Conservation (phyloP, 2,797 vertebrate genomes). For the Limosa lapponica region DNA sequence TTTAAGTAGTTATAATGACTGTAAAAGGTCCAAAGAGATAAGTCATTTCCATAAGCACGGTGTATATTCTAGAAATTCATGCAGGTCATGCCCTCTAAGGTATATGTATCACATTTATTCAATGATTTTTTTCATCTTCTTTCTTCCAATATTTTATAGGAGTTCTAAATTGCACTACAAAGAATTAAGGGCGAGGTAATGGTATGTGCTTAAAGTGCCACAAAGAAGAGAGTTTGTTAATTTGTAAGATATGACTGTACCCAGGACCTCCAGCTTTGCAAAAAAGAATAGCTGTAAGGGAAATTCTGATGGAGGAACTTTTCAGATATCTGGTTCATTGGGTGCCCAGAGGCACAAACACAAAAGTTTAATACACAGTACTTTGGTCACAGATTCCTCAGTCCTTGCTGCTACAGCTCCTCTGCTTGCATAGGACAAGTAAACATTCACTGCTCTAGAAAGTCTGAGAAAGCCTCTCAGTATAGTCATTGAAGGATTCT, state of each 20-base stretch:
- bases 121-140: not conserved
- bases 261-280: constrained; percentile 52
- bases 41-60: not conserved
- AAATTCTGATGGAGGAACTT: constrained; percentile 46
- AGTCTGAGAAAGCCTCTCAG: not conserved
- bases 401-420: not conserved
- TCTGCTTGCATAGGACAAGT: fast-evolving
- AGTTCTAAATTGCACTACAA: not conserved
- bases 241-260: constrained; percentile 32
- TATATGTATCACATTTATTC: not conserved
- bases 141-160: constrained; percentile 9
- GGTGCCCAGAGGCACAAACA: constrained; percentile 46
- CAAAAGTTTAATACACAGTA: constrained; percentile 14
- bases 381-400: not conserved
- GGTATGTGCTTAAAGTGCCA: constrained; percentile 20
- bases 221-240: constrained; percentile 26
- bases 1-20: not conserved
- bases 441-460: not conserved
- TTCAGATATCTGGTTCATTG: constrained; percentile 21
- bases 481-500: not conserved
- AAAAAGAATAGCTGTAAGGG: constrained; percentile 20
- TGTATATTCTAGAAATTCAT: constrained; percentile 8
- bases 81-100: not conserved
- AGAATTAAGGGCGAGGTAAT: constrained; percentile 21
- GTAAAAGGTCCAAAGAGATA: not conserved